Conservation (phyloP, 2,113 vertebrate genomes). For the Chaetura pelagica region DNA sequence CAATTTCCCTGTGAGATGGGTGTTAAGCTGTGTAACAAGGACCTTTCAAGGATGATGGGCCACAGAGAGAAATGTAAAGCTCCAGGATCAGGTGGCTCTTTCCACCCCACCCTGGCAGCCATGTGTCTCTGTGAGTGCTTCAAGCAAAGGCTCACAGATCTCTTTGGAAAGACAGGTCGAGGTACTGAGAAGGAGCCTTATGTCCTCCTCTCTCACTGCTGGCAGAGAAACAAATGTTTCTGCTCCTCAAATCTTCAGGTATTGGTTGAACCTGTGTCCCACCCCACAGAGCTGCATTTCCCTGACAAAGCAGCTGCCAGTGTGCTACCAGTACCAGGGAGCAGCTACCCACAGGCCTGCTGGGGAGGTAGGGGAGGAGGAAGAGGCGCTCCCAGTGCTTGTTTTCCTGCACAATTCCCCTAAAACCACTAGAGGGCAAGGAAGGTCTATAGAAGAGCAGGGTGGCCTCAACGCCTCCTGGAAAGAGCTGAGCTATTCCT, state of each 20-base stretch:
- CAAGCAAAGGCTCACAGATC: accelerated
- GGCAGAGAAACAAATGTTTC: accelerated
- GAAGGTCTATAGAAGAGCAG: not conserved
- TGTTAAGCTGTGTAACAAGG: not conserved
- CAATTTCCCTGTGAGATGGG: not conserved
- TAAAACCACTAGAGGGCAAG: not conserved
- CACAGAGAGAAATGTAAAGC: not conserved
- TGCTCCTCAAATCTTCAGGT: not conserved
- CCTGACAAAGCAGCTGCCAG: not conserved
- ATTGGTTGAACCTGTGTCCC: not conserved
- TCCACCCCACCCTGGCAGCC: not conserved
- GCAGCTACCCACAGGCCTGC: not conserved
- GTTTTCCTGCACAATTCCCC: not conserved
- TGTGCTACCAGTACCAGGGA: not conserved
- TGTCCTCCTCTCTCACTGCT: not conserved
- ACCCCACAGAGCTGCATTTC: not conserved
- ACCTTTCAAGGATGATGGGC: not conserved
- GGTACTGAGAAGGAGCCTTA: not conserved
- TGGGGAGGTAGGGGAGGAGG: not conserved
- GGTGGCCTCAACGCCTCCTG: no score
- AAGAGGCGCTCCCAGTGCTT: not conserved
- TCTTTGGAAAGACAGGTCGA: not conserved
- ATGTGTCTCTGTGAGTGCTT: not conserved
- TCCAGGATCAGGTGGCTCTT: not conserved
- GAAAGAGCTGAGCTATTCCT: no score